phyloP scores from a whole-genome alignment of 2,888 invertebrate species.

The Lottia scabra region DNA sequence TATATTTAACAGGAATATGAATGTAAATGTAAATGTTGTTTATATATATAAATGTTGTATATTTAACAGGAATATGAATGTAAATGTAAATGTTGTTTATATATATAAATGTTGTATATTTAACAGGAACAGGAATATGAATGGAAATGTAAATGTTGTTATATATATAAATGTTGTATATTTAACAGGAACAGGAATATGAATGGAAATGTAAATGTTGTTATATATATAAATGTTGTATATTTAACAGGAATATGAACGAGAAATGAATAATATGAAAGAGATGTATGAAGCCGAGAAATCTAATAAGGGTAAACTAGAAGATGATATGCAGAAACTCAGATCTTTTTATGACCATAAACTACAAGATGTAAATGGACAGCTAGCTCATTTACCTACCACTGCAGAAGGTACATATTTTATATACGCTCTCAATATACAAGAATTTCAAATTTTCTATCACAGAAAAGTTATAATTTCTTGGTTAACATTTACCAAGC shows the following conservation, averaged over 20 bases:
- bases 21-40: no score
- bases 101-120: neutral
- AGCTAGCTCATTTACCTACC: constrained; percentile 52
- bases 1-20: no score
- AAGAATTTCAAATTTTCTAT: no score
- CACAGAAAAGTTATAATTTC: no score
- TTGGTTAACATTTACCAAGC: no score
- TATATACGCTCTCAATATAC: no score
- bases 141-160: no score
- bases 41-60: no score
- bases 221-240: no score
- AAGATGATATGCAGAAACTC: constrained; percentile 75
- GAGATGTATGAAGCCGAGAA: constrained; percentile 71
- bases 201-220: no score
- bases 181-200: neutral
- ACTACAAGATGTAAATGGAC: constrained; percentile 64
- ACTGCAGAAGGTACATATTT: constrained; percentile 50
- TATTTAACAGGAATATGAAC: constrained; percentile 71
- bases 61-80: neutral
- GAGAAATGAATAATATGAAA: constrained; percentile 74
- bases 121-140: constrained; percentile 39
- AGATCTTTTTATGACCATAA: constrained; percentile 74
- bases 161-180: no score
- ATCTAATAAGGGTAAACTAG: constrained; percentile 71
- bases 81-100: no score